Conservation (phyloP, 2,113 vertebrate genomes). For the Calyptommatus sinebrachiatus region DNA sequence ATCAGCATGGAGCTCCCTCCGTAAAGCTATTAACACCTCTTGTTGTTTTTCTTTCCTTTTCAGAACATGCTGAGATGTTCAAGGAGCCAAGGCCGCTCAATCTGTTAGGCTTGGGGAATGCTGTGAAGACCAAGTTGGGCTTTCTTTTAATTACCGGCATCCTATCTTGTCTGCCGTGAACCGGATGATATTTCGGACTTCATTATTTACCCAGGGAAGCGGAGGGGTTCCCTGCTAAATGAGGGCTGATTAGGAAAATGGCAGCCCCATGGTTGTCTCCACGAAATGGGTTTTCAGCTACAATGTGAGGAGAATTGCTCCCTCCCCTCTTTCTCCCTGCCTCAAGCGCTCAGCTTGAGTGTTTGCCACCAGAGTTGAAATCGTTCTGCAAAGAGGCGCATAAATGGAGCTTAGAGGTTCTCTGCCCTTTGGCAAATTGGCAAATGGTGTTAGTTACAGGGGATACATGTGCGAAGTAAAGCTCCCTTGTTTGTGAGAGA, state of each 20-base stretch:
- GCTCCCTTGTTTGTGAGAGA: conserved; percentile 82
- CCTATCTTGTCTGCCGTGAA: conserved; percentile 15
- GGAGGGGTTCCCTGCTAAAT: conserved; percentile 73
- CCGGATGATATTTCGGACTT: conserved; percentile 54
- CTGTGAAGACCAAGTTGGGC: conserved; percentile 64
- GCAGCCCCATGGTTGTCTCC: conserved; percentile 56
- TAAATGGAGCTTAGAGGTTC: conserved; percentile 70
- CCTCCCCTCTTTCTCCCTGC: neutral
- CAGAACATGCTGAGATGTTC: conserved; percentile 82
- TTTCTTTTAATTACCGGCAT: conserved; percentile 64
- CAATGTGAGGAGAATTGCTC: conserved; percentile 6
- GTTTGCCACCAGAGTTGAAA: conserved; percentile 46
- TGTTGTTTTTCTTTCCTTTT: conserved; percentile 83
- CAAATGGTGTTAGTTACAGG: conserved; percentile 84
- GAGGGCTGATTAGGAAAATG: conserved; percentile 72
- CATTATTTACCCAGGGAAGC: conserved; percentile 70
- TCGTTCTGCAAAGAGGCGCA: conserved; percentile 61
- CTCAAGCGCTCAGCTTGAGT: conserved; percentile 42
- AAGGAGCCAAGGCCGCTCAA: conserved; percentile 82
- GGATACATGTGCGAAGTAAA: conserved; percentile 77
- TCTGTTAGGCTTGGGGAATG: conserved; percentile 76
- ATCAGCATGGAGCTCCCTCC: conserved; percentile 85
- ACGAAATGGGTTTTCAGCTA: conserved; percentile 57
- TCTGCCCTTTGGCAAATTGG: conserved; percentile 88
- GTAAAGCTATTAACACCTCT: conserved; percentile 98